A percentile compares a stretch with the other conserved stretches of the same genome.
Evolutionary conservation across 2,888 invertebrate genomes (phyloP).

Genomic region (Stenodema calcarata): DNA sequence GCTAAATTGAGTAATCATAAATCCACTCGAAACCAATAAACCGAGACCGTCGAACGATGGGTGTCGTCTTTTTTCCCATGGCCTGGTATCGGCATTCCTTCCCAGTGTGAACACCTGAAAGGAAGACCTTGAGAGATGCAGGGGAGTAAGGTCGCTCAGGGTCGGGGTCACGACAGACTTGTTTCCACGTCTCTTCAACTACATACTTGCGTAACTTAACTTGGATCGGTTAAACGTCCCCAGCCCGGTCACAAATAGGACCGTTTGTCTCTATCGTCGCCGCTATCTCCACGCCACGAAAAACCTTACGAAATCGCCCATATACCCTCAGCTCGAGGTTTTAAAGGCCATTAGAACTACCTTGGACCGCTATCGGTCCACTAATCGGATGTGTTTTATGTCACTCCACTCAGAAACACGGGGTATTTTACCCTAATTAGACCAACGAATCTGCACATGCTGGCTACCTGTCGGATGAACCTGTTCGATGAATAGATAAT

Average conservation of each 20-base stretch:
- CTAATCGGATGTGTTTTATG: background rate
- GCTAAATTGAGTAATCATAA: too few species aligned
- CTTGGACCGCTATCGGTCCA: background rate
- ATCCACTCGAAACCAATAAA: background rate
- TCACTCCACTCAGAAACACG: background rate
- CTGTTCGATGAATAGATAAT: too few species aligned
- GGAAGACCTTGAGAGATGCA: background rate
- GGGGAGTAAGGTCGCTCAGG: background rate
- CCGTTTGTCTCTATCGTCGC: background rate
- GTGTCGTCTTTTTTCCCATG: background rate
- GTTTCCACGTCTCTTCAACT: background rate
- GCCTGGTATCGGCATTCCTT: background rate
- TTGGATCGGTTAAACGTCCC: background rate
- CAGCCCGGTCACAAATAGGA: background rate
- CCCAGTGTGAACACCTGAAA: background rate
- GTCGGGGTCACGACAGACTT: constrained; percentile 8
- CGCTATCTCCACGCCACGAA: background rate
- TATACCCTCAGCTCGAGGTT: background rate
- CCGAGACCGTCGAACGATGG: background rate
- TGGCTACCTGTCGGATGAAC: background rate
- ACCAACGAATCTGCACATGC: background rate
- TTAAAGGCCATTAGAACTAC: background rate
- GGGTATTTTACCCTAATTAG: background rate
- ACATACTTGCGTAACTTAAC: background rate
- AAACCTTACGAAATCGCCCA: background rate